Base-by-base conservation (phyloP, 2,797 vertebrate genomes). In the Leontocebus nigricollis region DNA sequence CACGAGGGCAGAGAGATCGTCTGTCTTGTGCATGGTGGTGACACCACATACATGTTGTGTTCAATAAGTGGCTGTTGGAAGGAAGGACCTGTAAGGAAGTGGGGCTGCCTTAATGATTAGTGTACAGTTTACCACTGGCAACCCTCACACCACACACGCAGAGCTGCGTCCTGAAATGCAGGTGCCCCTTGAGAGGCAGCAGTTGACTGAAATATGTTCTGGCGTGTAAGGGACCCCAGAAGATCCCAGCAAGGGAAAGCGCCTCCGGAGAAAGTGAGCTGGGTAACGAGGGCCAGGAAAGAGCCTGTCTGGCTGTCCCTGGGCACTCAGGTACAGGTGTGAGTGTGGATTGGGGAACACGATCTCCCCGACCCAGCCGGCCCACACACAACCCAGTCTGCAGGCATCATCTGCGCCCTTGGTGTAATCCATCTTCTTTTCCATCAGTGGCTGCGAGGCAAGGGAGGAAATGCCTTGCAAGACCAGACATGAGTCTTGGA, bases 161-260 rank as follows among this genome's bases (percentile, higher is more conserved):
- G 83, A 19, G 30, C 87, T 36, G 46, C 67, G 3, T 61, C 55
- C 83, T 55, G 83, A 86, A 82, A 94, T 1, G 3, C 59, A 70
- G 83, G 13, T 33, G 30, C 36, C 61, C 87, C 77, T 57, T 64
- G 73, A 95, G 26, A 67, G 67, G 52, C 80, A 4, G 83, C 46
- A 4, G n/a, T 86, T 93, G 95, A 93, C 57, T 91, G 88, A 96
- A 98, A 93, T 93, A 94, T 17, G 41, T 73, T 90, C 75, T 96
- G 92, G 93, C 26, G 0, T 17, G 33, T 41, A 41, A 85, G 88
- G 72, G 13, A 27, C 84, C 61, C 97, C 91, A 11, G 15, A 79
- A 89, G 84, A 55, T 19, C 19, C 90, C 85, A 10, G 27, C 39
- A 1, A 1, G 0, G 41, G 67, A 48, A 82, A 73, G 57, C 39